These are phyloP conservation scores for Sminthurinus aureus DNA, from an alignment of 2,888 invertebrate species.

Conservation along the genomic window DNA sequence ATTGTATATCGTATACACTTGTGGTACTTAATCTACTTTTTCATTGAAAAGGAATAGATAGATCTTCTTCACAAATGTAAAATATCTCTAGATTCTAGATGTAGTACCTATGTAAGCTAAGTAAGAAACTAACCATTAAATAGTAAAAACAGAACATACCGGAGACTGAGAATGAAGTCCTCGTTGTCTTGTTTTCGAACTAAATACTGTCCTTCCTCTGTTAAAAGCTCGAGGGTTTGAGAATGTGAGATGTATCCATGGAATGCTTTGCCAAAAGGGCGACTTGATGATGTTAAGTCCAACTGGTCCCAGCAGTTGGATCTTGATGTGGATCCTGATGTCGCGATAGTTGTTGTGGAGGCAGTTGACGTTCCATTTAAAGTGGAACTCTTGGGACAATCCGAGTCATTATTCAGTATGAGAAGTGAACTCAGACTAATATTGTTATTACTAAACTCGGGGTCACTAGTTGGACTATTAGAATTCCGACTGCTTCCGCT, in stretches of 20 bases:
- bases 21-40: too few relatives aligned
- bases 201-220: constrained; percentile 56
- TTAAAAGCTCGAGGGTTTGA: constrained; percentile 51
- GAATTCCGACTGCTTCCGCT: constrained; percentile 26
- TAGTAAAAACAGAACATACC: constrained; percentile 43
- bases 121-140: too few relatives aligned
- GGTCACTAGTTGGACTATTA: constrained; percentile 36
- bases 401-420: constrained; percentile 23
- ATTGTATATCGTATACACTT: too few relatives aligned
- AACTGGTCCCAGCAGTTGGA: constrained; percentile 52
- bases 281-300: constrained; percentile 65
- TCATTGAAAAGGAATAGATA: too few relatives aligned
- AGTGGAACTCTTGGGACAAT: constrained; percentile 33
- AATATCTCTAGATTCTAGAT: too few relatives aligned
- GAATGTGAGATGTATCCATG: constrained; percentile 58
- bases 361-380: constrained; percentile 34
- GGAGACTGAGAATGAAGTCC: constrained; percentile 55
- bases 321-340: constrained; percentile 12
- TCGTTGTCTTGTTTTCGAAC: constrained; percentile 55
- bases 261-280: constrained; percentile 62
- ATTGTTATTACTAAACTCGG: constrained; percentile 32
- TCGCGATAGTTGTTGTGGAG: constrained; percentile 36
- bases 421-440: constrained; percentile 28
- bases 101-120: too few relatives aligned
- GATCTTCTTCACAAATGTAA: too few relatives aligned